Conservation (phyloP, 2,888 invertebrate species). For the Ormyrus rosae region DNA sequence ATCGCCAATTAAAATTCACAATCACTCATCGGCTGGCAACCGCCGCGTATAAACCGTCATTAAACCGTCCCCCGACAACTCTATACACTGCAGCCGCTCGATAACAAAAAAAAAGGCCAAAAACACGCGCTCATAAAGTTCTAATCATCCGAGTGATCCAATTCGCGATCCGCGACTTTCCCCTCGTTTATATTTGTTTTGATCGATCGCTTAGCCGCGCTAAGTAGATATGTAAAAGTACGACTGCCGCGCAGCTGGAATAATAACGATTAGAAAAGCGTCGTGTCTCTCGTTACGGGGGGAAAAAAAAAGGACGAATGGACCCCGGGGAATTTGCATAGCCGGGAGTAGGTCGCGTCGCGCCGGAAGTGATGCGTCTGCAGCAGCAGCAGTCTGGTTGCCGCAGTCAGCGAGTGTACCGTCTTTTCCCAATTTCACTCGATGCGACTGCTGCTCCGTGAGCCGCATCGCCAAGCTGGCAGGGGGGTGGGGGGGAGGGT, state of each 20-base stretch:
- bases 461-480: no score
- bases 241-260: background rate
- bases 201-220: conserved; percentile 29
- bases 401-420: no score
- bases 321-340: conserved; percentile 35
- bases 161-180: conserved; percentile 48
- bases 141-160: conserved; percentile 40
- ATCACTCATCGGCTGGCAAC: no score
- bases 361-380: conserved; percentile 34
- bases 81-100: background rate
- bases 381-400: no score
- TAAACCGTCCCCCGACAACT: background rate
- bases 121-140: conserved; percentile 20
- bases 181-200: conserved; percentile 50
- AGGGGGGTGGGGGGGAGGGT: no score
- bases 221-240: background rate
- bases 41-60: conserved; percentile 3
- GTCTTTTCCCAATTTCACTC: no score
- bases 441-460: no score
- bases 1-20: no score
- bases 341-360: conserved; percentile 37
- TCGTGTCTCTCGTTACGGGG: background rate
- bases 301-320: background rate
- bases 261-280: conserved; percentile 49
- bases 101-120: background rate